Evolutionary conservation across 2,888 invertebrate genomes (phyloP).

Genomic region (Xestia xanthographa): DNA sequence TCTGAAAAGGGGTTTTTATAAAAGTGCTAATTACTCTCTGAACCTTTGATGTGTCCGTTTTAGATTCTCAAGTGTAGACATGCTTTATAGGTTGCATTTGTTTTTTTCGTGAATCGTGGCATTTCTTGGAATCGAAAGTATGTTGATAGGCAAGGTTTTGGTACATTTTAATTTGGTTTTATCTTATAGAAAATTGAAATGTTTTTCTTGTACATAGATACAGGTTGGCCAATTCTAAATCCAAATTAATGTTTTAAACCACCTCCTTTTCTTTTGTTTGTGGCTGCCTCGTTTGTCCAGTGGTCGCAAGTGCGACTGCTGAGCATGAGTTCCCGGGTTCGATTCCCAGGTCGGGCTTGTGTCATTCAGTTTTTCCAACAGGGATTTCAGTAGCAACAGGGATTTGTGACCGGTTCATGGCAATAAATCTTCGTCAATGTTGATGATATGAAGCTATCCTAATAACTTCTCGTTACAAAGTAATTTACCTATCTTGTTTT

Average conservation of each 20-base stretch:
- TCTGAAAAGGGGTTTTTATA: conserved; percentile 75
- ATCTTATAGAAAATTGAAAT: background rate
- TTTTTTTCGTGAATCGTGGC: conserved; percentile 3
- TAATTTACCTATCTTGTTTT: too few species aligned
- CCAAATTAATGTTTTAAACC: too few species aligned
- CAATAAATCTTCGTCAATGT: too few species aligned
- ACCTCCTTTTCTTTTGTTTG: too few species aligned
- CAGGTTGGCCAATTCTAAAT: too few species aligned
- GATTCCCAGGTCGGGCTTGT: background rate
- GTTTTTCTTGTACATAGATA: background rate
- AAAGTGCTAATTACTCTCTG: conserved; percentile 82
- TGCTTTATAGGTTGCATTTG: background rate
- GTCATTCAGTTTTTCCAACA: too few species aligned
- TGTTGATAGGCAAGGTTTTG: background rate
- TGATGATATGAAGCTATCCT: too few species aligned
- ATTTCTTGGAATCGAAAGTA: background rate
- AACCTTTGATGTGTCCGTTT: conserved; percentile 63
- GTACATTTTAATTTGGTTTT: background rate
- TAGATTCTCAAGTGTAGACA: conserved; percentile 18
- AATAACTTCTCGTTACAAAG: too few species aligned
- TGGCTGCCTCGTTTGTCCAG: too few species aligned
- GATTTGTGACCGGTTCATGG: too few species aligned
- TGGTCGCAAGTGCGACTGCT: too few species aligned
- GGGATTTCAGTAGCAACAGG: background rate
- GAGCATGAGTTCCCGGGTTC: background rate